These are phyloP conservation scores for Drosophila parvula DNA, from an alignment of 1,140 invertebrate genomes.

Conservation along the genomic window DNA sequence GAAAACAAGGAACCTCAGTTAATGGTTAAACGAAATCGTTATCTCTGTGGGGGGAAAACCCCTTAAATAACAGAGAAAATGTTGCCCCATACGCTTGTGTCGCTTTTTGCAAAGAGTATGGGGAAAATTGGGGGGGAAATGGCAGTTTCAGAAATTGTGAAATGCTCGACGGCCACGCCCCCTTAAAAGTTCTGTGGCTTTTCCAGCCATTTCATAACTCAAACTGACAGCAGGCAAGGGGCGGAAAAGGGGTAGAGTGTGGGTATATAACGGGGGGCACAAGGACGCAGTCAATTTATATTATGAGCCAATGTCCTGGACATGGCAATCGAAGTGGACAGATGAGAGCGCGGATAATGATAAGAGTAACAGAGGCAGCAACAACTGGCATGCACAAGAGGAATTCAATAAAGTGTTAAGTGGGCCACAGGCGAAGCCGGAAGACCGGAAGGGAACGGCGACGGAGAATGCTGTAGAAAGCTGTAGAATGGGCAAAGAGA, in stretches of 20 bases:
- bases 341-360: constrained; percentile 55
- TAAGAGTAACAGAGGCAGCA: constrained; percentile 25
- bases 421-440: constrained; percentile 11
- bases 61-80: neutral
- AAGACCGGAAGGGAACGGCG: neutral
- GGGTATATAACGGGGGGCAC: neutral
- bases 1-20: neutral
- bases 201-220: constrained; percentile 63
- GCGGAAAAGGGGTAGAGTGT: neutral
- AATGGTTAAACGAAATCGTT: neutral
- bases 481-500: neutral
- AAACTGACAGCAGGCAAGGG: constrained; percentile 47
- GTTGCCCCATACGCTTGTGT: neutral
- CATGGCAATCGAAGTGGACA: constrained; percentile 53
- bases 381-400: constrained; percentile 30
- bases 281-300: constrained; percentile 61
- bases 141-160: constrained; percentile 8
- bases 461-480: neutral
- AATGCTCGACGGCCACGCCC: constrained; percentile 10
- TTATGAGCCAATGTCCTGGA: constrained; percentile 55
- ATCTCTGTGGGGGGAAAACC: neutral
- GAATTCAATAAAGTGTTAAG: constrained; percentile 73
- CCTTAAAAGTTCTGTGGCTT: constrained; percentile 16
- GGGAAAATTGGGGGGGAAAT: neutral
- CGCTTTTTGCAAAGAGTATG: neutral